These are phyloP conservation scores for Callipepla californica DNA, from an alignment of 2,113 vertebrate genomes.

Conservation along the genomic window DNA sequence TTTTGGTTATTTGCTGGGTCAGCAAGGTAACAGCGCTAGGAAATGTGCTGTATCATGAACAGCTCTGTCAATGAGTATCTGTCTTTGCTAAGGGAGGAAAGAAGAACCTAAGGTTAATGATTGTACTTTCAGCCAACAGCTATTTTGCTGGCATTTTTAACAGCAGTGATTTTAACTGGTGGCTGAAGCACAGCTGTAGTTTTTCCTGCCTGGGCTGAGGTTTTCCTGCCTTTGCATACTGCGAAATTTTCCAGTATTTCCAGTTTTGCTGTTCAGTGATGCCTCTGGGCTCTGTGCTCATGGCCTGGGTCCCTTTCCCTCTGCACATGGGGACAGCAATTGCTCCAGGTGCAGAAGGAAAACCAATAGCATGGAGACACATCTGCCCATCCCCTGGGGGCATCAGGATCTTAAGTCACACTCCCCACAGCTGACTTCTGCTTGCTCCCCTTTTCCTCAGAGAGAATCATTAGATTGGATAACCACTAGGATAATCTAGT, in stretches of 20 bases:
- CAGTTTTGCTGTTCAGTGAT: constrained; percentile 37
- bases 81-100: constrained; percentile 24
- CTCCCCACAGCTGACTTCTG: not conserved
- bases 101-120: constrained; percentile 46
- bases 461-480: too few species aligned
- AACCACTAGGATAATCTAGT: too few species aligned
- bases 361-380: not conserved
- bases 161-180: not conserved
- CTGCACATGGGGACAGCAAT: not conserved
- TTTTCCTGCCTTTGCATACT: constrained; percentile 30
- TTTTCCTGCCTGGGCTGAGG: not conserved
- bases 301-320: not conserved
- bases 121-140: constrained; percentile 15
- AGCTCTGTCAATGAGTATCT: constrained; percentile 59
- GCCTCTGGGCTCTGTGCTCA: not conserved
- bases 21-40: not conserved
- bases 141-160: constrained; percentile 17
- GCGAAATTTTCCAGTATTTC: constrained; percentile 65
- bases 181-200: not conserved
- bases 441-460: not conserved
- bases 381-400: not conserved
- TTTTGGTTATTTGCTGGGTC: constrained; percentile 54
- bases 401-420: not conserved
- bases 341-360: not conserved
- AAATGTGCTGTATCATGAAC: constrained; percentile 58